phyloP scores from a whole-genome alignment of 2,888 invertebrate species.

The Serrognathus titanus region DNA sequence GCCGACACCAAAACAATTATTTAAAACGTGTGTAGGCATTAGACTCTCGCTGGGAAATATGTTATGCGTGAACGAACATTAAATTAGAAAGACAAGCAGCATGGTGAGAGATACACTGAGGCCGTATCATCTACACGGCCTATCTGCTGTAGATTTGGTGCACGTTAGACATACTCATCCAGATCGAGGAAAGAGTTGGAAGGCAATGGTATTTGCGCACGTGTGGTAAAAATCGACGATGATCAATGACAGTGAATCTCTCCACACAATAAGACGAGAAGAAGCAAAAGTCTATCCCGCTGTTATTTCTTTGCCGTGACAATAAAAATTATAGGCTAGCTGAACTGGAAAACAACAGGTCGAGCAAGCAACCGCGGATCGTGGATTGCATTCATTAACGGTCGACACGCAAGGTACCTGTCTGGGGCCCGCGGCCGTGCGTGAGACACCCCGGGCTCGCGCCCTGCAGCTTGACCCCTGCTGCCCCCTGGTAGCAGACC shows the following conservation, averaged over 20 bases:
- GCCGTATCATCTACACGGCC: constrained; percentile 32
- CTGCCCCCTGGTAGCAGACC: constrained; percentile 32
- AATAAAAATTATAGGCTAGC: constrained; percentile 62
- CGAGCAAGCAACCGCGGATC: constrained; percentile 50
- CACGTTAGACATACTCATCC: constrained; percentile 20
- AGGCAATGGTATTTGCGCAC: constrained; percentile 21
- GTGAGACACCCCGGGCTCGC: constrained; percentile 34
- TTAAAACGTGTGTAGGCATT: constrained; percentile 45
- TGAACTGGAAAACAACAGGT: constrained; percentile 61
- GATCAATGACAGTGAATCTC: constrained; percentile 46
- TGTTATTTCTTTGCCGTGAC: constrained; percentile 57
- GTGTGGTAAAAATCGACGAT: constrained; percentile 30
- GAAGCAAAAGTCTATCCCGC: constrained; percentile 50
- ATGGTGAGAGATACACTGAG: constrained; percentile 38
- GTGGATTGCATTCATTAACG: constrained; percentile 60
- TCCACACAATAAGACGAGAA: constrained; percentile 40
- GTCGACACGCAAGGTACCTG: constrained; percentile 50
- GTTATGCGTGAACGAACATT: constrained; percentile 45
- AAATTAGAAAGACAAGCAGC: constrained; percentile 45
- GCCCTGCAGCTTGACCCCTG: constrained; percentile 33
- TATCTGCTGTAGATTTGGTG: constrained; percentile 20
- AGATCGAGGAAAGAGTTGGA: constrained; percentile 13
- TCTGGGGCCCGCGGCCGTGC: constrained; percentile 31
- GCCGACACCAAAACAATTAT: constrained; percentile 41
- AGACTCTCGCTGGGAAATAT: constrained; percentile 42